These are phyloP conservation scores for Melitaea cinxia DNA, from an alignment of 1,140 invertebrate genomes.

Conservation along the genomic window DNA sequence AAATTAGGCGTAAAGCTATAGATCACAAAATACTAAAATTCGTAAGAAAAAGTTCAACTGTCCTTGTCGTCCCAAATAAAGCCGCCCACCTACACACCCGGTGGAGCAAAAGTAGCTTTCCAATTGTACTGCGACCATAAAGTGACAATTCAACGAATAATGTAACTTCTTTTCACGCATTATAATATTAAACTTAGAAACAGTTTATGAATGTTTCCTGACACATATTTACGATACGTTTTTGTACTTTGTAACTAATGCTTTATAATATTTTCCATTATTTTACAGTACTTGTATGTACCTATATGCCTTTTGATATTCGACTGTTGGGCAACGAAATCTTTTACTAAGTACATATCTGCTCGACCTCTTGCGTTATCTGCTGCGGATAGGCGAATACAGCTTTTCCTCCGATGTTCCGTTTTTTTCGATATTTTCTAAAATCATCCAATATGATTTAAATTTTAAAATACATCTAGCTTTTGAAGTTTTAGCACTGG, in stretches of 20 bases:
- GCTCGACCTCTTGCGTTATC: no score
- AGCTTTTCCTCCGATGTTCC: no score
- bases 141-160: constrained; percentile 63
- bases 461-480: no score
- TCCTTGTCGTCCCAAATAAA: constrained; percentile 59
- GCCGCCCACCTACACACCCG: constrained; percentile 64
- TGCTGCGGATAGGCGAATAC: no score
- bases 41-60: constrained; percentile 52
- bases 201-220: no score
- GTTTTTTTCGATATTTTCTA: no score
- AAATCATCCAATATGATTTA: no score
- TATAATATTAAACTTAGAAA: constrained; percentile 27
- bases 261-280: constrained; percentile 6
- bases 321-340: no score
- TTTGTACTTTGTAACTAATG: constrained; percentile 3
- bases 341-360: no score
- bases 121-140: constrained; percentile 52
- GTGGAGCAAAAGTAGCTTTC: constrained; percentile 68
- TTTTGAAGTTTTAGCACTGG: no score
- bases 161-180: constrained; percentile 37
- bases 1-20: constrained; percentile 41
- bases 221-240: not conserved
- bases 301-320: no score
- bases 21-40: constrained; percentile 56
- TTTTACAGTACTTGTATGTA: no score